phyloP scores from a whole-genome alignment of 2,888 invertebrate genomes.

The Scaptomyza parva region DNA sequence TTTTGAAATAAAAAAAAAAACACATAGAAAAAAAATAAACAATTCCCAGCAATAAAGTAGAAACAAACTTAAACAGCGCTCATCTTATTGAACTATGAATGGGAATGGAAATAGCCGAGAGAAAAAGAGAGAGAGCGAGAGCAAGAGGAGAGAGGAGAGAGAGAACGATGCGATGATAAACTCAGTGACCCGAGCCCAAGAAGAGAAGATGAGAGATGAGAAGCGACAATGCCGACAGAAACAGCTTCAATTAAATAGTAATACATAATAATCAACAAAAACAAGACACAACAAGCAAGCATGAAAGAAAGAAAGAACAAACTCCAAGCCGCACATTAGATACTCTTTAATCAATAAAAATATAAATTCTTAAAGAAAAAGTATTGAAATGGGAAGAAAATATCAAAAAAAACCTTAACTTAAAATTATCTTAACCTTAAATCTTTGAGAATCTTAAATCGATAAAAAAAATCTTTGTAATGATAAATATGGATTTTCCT shows the following conservation, averaged over 20 bases:
- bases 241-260: conserved; percentile 73
- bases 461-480: too few species aligned
- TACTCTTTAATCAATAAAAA: conserved; percentile 14
- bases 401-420: too few species aligned
- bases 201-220: conserved; percentile 7
- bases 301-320: conserved; percentile 7
- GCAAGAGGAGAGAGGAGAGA: not conserved
- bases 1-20: conserved; percentile 24
- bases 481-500: too few species aligned
- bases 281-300: conserved; percentile 15
- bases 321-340: not conserved
- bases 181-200: conserved; percentile 58
- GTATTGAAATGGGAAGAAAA: too few species aligned
- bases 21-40: conserved; percentile 21
- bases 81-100: not conserved
- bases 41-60: conserved; percentile 35
- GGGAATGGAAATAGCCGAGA: not conserved
- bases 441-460: too few species aligned
- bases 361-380: too few species aligned
- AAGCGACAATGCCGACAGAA: conserved; percentile 41
- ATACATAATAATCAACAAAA: conserved; percentile 69
- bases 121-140: not conserved
- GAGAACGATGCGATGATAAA: conserved; percentile 56
- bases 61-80: conserved; percentile 3
- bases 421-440: too few species aligned